Evolutionary conservation across 1,140 invertebrate genomes (phyloP).

Genomic region (Dolichoris vasculosae): DNA sequence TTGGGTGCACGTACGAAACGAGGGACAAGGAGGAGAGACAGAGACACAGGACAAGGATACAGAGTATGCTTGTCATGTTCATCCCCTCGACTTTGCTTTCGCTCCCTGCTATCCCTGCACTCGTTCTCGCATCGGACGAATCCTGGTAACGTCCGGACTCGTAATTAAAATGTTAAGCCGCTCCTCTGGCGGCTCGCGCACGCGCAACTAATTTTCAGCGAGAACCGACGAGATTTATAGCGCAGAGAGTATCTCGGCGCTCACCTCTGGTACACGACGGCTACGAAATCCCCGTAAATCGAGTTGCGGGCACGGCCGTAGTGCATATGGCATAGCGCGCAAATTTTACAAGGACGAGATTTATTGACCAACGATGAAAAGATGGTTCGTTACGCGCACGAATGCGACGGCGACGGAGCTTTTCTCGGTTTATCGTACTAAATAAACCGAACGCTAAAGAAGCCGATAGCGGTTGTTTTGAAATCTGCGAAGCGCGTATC

Average conservation of each 20-base stretch:
- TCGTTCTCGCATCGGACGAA: slow-evolving; percentile 51
- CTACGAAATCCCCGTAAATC: slow-evolving; percentile 48
- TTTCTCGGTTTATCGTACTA: slow-evolving; percentile 1
- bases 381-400: slow-evolving; percentile 14
- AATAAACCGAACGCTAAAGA: background rate
- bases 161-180: slow-evolving; percentile 64
- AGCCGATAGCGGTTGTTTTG: background rate
- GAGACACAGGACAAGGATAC: background rate
- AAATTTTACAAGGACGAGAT: slow-evolving; percentile 47
- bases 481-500: too few species aligned
- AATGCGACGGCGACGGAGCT: background rate
- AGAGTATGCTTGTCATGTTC: slow-evolving; percentile 24
- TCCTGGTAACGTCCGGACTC: slow-evolving; percentile 45
- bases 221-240: slow-evolving; percentile 54
- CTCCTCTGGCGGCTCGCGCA: slow-evolving; percentile 30
- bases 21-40: background rate
- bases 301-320: slow-evolving; percentile 18
- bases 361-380: slow-evolving; percentile 47
- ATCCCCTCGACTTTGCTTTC: slow-evolving; percentile 11
- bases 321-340: slow-evolving; percentile 41
- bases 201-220: slow-evolving; percentile 59
- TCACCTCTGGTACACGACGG: background rate
- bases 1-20: background rate
- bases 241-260: slow-evolving; percentile 36
- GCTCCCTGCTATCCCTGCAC: background rate